A percentile compares a stretch with the other conserved stretches of the same genome.
These are phyloP conservation scores for Paralvinella palmiformis DNA, from an alignment of 1,140 invertebrate species.

Conservation along the genomic window DNA sequence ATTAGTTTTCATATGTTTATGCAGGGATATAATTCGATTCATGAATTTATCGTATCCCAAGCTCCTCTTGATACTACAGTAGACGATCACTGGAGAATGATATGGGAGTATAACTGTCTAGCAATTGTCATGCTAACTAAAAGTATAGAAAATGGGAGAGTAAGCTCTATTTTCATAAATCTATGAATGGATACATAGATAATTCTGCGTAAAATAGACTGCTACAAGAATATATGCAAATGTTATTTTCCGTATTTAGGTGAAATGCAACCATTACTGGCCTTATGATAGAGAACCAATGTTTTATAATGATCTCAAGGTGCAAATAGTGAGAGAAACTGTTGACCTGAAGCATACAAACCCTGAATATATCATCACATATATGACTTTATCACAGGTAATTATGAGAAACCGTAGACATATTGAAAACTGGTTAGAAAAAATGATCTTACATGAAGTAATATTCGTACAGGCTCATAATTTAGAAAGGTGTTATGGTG, in stretches of 20 bases:
- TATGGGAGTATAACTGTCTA: conserved; percentile 73
- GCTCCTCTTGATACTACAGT: conserved; percentile 64
- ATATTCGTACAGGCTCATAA: no score
- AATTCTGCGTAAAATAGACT: background rate
- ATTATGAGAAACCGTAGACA: no score
- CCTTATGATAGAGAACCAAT: conserved; percentile 15
- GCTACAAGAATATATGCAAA: background rate
- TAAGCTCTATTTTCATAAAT: conserved; percentile 20
- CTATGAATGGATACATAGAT: background rate
- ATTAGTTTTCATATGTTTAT: background rate
- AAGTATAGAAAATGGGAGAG: conserved; percentile 56
- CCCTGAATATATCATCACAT: conserved; percentile 89
- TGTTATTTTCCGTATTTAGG: background rate
- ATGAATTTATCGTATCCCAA: conserved; percentile 66
- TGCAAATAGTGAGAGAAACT: conserved; percentile 57
- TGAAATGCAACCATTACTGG: conserved; percentile 19
- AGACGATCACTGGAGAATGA: conserved; percentile 76
- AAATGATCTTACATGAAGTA: no score
- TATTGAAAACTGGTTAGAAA: no score
- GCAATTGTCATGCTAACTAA: conserved; percentile 71
- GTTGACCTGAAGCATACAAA: no score
- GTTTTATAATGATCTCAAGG: conserved; percentile 41
- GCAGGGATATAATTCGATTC: conserved; percentile 53
- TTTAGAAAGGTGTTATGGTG: no score
- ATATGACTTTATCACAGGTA: conserved; percentile 85